phyloP scores from a whole-genome alignment of 2,797 vertebrate species.

The Zalophus californianus region DNA sequence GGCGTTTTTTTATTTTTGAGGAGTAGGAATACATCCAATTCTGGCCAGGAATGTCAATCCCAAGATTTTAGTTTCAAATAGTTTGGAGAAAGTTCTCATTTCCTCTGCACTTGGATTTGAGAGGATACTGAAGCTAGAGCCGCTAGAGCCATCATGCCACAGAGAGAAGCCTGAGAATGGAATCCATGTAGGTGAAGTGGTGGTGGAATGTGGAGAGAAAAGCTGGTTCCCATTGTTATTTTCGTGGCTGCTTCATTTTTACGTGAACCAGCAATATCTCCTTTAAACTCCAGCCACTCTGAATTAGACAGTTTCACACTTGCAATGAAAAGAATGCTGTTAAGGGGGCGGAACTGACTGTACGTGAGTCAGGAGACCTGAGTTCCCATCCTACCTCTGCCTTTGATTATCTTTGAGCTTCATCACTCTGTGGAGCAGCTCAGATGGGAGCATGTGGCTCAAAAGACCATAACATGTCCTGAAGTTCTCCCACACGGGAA shows the following conservation, averaged over 20 bases:
- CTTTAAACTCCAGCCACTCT: not conserved
- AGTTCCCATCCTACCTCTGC: not conserved
- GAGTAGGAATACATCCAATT: not conserved
- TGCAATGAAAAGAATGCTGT: not conserved
- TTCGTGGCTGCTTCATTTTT: not conserved
- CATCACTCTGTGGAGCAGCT: not conserved
- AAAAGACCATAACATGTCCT: not conserved
- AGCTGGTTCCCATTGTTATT: not conserved
- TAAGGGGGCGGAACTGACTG: not conserved
- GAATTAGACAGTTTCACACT: not conserved
- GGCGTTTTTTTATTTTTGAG: not conserved
- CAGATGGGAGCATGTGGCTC: not conserved
- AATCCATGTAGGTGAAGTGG: not conserved
- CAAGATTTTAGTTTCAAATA: not conserved
- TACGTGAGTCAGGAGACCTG: not conserved
- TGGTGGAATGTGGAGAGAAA: not conserved
- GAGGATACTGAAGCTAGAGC: not conserved
- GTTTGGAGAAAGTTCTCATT: conserved; percentile 3
- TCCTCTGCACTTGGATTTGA: not conserved
- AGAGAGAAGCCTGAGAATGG: not conserved
- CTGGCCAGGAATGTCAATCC: not conserved
- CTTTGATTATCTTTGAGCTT: not conserved
- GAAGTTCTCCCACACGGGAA: not conserved
- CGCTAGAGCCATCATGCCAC: not conserved
- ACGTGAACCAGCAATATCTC: not conserved